Evolutionary conservation across 2,113 vertebrate genomes (phyloP), one percentile per base, ranked within the genome.

Genomic region (Coturnix japonica): DNA sequence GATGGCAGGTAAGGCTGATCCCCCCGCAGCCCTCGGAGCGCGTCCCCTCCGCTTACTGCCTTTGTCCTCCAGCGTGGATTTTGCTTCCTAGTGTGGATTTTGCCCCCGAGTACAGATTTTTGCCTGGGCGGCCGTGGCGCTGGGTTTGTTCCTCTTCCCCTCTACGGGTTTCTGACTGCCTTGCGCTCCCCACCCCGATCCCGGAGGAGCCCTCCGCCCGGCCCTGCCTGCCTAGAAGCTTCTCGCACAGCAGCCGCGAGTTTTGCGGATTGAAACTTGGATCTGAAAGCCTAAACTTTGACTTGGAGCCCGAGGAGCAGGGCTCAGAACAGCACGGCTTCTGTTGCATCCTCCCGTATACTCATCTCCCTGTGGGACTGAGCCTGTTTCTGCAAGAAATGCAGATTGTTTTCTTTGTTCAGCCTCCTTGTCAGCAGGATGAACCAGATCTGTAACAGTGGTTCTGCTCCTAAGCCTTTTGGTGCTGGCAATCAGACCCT

Each of bases 1-100:
- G 41, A 93, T 95, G 94, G 90, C 77, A 37, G 94, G 93, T 91
- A 87, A 94, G 87, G 43, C 16, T 7, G 80, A 79, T 3, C 15
- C 44, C 25, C 13, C 59, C 9, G 16, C 16, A 75, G 63, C 71
- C 46, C 43, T 43, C 7, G 46, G 46, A n/a, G 8, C 14, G 4
- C 15, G 3, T 10, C 30, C 44, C 44, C 26, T 6, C 21, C 3
- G 30, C 3, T 77, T 53, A 30, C 19, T 20, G 64, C 23, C 16
- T 35, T 46, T 17, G n/a, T 33, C 12, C 54, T 30, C 18, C 18
- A 20, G 53, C 6, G 53, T 31, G 53, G 53, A 54, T 54, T 54
- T 30, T 54, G 9, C 8, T 30, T 30, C 28, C 53, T 28, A 54
- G 9, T 31, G 28, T 54, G 53, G 28, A 56, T 56, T 31, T 56